Evolutionary conservation across 2,113 vertebrate species (phyloP).

Genomic region (Cariama cristata): DNA sequence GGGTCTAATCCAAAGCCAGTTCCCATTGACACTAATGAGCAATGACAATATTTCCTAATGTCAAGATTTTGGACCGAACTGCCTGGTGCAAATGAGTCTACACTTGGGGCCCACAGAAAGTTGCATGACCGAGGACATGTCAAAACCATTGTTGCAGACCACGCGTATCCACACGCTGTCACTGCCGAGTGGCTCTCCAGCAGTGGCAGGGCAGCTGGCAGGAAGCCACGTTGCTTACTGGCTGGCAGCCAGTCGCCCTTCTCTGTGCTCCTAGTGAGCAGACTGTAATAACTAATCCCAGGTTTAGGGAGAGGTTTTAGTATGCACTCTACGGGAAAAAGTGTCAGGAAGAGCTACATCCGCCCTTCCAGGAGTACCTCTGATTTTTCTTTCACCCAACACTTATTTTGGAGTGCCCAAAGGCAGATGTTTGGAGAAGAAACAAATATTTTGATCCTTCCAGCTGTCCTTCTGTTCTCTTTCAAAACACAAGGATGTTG

Average conservation of each 20-base stretch:
- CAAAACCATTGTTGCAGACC: neutral
- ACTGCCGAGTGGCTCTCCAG: neutral
- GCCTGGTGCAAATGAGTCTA: neutral
- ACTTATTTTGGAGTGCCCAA: neutral
- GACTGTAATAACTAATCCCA: neutral
- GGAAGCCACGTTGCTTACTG: neutral
- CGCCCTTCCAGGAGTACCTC: neutral
- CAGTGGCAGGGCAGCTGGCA: neutral
- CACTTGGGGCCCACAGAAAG: neutral
- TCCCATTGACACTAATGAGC: neutral
- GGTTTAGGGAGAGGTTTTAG: neutral
- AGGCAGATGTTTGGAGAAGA: neutral
- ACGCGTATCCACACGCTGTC: fast-evolving
- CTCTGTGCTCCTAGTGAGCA: neutral
- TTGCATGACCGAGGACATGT: neutral
- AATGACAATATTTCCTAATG: neutral
- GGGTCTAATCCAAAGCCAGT: neutral
- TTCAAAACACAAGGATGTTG: neutral
- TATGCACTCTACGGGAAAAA: neutral
- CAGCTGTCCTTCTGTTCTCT: neutral
- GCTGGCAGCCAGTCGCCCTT: neutral
- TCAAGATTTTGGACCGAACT: neutral
- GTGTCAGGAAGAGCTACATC: neutral
- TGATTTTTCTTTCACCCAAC: neutral
- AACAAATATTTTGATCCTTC: neutral